Evolutionary conservation across 2,888 invertebrate species (phyloP), one percentile per base, ranked within the genome.

Genomic region (Terebella lapidaria): DNA sequence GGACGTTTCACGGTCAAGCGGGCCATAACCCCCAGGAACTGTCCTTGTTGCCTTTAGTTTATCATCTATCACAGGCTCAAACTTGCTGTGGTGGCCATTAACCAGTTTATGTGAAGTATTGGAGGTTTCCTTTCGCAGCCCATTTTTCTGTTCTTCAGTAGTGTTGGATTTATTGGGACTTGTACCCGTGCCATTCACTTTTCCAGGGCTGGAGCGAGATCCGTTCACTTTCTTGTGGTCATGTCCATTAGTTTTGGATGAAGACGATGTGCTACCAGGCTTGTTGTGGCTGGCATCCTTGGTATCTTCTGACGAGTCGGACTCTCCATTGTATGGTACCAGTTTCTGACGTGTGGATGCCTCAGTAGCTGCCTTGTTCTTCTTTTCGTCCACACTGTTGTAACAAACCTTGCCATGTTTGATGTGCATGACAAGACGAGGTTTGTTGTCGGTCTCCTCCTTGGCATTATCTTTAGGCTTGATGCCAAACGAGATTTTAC

Each of bases 341-440:
- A 53, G 53, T 28, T 28, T 53, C 22, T 25, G 26, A 15, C 4
- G 10, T 10, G 5, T 5, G 10, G 27, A 25, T 5, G n/a, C 24
- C n/a, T 10, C 49, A 4, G 62, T 56, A 53, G 57, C 54, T 18
- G n/a, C 15, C 4, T 54, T 47, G 52, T 58, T 51, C 4, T 54
- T 47, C 46, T 58, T 51, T 5, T 56, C 53, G 49, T 58, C 53
- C 30, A 58, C 60, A 3, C 27, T 27, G 26, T 28, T 53, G 22
- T 53, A 53, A 22, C 53, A 25, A 5, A 27, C 29, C 26, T 28
- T 53, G 53, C 22, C 28, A 15, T 53, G 26, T 28, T 53, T 53
- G 10, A 53, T 53, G 26, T 10, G 26, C 29, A 53, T 25, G 5
- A 53, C 53, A 28, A 53, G 5, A 25, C 53, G 26, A 5, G 53